Base-by-base conservation (phyloP, 2,113 vertebrate species). In the Phocoena sinus region DNA sequence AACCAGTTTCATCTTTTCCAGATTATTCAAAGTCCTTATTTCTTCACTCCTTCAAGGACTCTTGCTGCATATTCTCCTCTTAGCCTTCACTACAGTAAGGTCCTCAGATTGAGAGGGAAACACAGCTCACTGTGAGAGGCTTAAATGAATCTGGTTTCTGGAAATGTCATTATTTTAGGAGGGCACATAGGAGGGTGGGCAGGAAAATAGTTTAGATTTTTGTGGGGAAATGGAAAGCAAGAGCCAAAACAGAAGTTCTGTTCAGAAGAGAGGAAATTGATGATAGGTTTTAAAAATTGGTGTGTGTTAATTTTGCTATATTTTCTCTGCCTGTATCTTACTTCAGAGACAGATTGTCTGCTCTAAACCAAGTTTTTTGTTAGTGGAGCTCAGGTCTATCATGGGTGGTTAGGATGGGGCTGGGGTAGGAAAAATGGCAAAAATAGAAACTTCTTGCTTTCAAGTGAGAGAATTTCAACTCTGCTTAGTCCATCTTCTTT, bases 131-230 rank as follows among this genome's bases (percentile, higher is more conserved):
- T 80, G 73, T 50, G 92, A 96, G 58, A 86, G 21, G 53, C 85
- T 93, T 53, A 85, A 84, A 89, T 82, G 94, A 95, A 74, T 93
- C 89, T 26, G 17, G 63, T 92, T 93, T 97, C 96, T 97, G 96
- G 92, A 97, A 97, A 97, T 96, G 92, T 76, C 97, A 97, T 97
- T 97, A 96, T 95, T 97, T 97, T 82, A 79, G 47, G 26, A 96
- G 25, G 88, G 62, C 96, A 60, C 47, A 17, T 63, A 38, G 9
- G 38, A 96, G 74, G 58, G 63, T 76, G 63, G 70, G 79, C 76
- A 65, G 79, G 92, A 94, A 95, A 92, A 87, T 85, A 94, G 83
- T 96, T 97, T 20, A 81, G 90, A 94, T 95, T 89, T 95, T 91
- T 96, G 77, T 93, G 83, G 79, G 89, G 74, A 82, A 89, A 60